Percentiles rank a stretch among this genome's conserved stretches.
phyloP scores from a whole-genome alignment of 2,113 vertebrate species.

The Brachypteracias leptosomus region DNA sequence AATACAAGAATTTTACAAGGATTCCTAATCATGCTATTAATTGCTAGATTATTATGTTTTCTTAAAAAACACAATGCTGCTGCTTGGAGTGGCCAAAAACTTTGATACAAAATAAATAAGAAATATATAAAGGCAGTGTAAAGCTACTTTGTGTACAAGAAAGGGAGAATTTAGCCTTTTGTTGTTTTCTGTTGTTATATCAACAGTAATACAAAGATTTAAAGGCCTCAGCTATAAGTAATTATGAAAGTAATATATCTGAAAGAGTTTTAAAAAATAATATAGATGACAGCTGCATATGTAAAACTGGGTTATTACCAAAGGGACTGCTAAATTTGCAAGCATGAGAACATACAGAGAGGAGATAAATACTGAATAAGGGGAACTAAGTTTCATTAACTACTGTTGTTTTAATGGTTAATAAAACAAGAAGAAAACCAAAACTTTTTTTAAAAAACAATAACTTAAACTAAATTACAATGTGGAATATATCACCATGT shows the following conservation, averaged over 20 bases:
- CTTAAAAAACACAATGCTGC: background rate
- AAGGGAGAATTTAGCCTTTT: background rate
- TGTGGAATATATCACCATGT: background rate
- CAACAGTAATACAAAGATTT: background rate
- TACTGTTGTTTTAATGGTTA: background rate
- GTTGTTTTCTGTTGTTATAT: background rate
- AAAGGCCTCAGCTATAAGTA: background rate
- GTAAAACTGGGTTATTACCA: background rate
- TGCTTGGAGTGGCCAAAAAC: background rate
- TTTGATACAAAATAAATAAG: background rate
- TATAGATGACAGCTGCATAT: background rate
- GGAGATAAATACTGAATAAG: background rate
- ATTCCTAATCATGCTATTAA: background rate
- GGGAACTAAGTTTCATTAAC: background rate
- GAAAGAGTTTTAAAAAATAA: background rate
- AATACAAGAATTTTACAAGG: background rate
- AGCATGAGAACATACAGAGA: background rate
- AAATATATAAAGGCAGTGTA: background rate
- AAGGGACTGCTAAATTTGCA: background rate
- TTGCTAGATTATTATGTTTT: background rate
- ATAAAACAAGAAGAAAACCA: background rate
- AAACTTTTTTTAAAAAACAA: background rate
- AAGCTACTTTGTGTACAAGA: background rate
- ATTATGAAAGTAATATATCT: background rate
- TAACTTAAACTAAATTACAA: background rate